phyloP scores from a whole-genome alignment of 2,113 vertebrate genomes.

The Petrocephalus zakoni region DNA sequence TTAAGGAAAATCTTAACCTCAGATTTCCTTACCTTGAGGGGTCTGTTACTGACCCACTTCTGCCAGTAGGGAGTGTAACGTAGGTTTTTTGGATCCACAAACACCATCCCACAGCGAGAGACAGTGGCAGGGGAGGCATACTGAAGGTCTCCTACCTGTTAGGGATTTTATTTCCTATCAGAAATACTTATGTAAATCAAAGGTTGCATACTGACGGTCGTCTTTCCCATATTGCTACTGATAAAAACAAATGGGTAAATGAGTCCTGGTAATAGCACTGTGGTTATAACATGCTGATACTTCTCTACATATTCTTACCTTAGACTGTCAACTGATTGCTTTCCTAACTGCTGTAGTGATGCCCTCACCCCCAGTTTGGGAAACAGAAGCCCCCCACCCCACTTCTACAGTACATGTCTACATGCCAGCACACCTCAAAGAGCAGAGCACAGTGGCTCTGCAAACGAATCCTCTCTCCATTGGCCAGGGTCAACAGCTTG shows the following conservation, averaged over 20 bases:
- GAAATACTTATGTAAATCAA: constrained; percentile 1
- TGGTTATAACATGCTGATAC: not conserved
- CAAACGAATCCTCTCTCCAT: constrained; percentile 88
- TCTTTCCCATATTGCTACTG: not conserved
- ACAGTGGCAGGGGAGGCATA: constrained; percentile 95
- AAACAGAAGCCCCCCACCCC: not conserved
- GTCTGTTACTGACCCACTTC: constrained; percentile 75
- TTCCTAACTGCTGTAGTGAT: not conserved
- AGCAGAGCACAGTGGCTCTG: constrained; percentile 85
- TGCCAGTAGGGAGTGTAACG: constrained; percentile 83
- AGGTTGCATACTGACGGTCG: not conserved
- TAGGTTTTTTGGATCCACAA: constrained; percentile 92
- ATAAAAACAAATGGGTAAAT: not conserved
- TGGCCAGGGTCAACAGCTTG: constrained; percentile 87
- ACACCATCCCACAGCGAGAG: constrained; percentile 95
- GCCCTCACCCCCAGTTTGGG: not conserved
- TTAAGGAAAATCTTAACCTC: too few species aligned
- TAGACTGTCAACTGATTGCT: not conserved
- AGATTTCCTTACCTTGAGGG: constrained; percentile 56
- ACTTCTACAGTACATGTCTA: not conserved
- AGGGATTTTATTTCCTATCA: constrained; percentile 2
- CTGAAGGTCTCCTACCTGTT: constrained; percentile 88
- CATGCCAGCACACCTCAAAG: constrained; percentile 69
- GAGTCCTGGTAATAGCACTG: not conserved
- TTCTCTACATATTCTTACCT: not conserved